These are phyloP conservation scores for Calephelis virginiensis DNA, from an alignment of 1,140 invertebrate species.

Conservation along the genomic window DNA sequence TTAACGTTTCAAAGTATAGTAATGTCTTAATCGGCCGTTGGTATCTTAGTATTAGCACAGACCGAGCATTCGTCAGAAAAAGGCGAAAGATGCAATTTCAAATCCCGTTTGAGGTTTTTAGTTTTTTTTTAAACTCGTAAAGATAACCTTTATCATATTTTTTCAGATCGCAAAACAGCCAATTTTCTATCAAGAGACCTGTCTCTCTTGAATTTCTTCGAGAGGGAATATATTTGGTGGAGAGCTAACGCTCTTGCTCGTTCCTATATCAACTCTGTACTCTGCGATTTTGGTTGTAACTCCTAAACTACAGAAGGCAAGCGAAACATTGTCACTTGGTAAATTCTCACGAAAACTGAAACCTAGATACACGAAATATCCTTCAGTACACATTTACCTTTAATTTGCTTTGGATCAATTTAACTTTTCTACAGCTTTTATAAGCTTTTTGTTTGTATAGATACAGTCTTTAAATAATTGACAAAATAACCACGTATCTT, in stretches of 20 bases:
- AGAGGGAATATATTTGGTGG: constrained; percentile 46
- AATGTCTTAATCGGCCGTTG: too few species aligned
- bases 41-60: too few species aligned
- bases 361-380: too few species aligned
- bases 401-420: too few species aligned
- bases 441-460: too few species aligned
- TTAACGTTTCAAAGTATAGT: too few species aligned
- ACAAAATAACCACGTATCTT: too few species aligned
- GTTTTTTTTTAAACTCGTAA: background rate
- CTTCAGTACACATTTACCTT: too few species aligned
- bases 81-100: background rate
- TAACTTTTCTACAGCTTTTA: too few species aligned
- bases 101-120: background rate
- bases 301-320: constrained; percentile 18
- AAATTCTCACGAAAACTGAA: too few species aligned
- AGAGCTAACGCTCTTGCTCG: constrained; percentile 37
- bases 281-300: constrained; percentile 54
- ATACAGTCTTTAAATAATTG: too few species aligned
- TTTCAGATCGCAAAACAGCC: constrained; percentile 46
- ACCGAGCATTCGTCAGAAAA: too few species aligned
- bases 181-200: constrained; percentile 46
- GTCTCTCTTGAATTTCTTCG: constrained; percentile 46
- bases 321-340: background rate
- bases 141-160: background rate
- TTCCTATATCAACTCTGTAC: constrained; percentile 37